A percentile compares a stretch with the other conserved stretches of the same genome.
These are phyloP conservation scores for Etheostoma nigrum DNA, from an alignment of 2,797 vertebrate genomes.

Conservation along the genomic window DNA sequence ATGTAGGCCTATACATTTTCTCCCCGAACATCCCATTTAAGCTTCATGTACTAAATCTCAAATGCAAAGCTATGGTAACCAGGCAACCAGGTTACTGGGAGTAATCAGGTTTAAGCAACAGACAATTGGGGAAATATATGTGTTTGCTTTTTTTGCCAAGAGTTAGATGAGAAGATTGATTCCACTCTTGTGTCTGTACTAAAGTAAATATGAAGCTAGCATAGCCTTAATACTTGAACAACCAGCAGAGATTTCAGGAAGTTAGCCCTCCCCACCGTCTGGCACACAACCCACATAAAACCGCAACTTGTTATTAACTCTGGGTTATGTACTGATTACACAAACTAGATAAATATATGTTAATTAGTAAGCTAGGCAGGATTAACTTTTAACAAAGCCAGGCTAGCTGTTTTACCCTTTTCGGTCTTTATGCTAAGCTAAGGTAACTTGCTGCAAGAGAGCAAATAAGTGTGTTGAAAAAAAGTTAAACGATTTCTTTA, in stretches of 20 bases:
- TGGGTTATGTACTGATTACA: neutral
- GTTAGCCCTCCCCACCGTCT: neutral
- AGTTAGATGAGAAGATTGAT: conserved; percentile 4
- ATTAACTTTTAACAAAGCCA: neutral
- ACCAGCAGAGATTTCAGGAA: neutral
- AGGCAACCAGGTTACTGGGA: neutral
- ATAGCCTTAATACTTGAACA: neutral
- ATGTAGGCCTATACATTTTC: neutral
- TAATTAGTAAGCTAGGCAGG: neutral
- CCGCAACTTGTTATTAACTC: neutral
- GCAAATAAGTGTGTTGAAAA: neutral
- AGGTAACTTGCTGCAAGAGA: neutral
- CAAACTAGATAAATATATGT: neutral
- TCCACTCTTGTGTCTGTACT: neutral
- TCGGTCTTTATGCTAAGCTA: neutral
- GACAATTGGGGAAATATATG: neutral
- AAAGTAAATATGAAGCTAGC: neutral
- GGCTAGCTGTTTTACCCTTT: neutral
- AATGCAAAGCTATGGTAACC: neutral
- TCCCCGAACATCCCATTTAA: neutral
- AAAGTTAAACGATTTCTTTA: neutral
- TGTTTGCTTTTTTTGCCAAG: neutral
- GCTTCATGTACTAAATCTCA: neutral
- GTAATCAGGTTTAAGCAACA: neutral
- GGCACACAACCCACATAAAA: neutral